Evolutionary conservation across 2,113 vertebrate species (phyloP).

Genomic region (Paramormyrops kingsleyae): DNA sequence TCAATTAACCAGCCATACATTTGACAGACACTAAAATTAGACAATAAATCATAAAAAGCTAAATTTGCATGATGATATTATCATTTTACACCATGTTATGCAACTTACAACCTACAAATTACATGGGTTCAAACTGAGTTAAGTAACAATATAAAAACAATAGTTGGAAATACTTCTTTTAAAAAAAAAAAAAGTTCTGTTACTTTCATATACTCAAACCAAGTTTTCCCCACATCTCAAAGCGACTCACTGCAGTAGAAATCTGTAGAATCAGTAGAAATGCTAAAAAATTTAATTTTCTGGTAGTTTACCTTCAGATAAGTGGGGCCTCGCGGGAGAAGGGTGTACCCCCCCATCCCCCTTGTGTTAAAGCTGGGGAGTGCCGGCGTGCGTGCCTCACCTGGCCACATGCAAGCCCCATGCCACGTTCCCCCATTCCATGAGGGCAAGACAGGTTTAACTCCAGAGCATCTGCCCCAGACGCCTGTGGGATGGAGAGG

Average conservation of each 20-base stretch:
- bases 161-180: background rate
- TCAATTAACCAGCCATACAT: background rate
- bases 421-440: conserved; percentile 95
- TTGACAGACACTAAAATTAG: background rate
- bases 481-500: conserved; percentile 54
- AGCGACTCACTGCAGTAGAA: background rate
- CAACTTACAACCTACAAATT: background rate
- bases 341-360: background rate
- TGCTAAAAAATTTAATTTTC: background rate
- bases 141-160: background rate
- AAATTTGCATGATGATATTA: background rate
- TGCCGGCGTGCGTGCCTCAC: background rate
- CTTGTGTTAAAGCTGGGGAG: background rate
- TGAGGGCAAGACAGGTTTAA: conserved; percentile 95
- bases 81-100: background rate
- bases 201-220: background rate
- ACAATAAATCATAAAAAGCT: background rate
- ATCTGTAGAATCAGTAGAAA: background rate
- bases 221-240: background rate
- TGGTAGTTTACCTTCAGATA: background rate
- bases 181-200: background rate
- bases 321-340: background rate
- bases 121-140: background rate
- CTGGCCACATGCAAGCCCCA: conserved; percentile 88
- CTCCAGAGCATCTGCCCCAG: conserved; percentile 91